Evolutionary conservation across 2,797 vertebrate species (phyloP).

Genomic region (Sebastiscus albofasciatus): DNA sequence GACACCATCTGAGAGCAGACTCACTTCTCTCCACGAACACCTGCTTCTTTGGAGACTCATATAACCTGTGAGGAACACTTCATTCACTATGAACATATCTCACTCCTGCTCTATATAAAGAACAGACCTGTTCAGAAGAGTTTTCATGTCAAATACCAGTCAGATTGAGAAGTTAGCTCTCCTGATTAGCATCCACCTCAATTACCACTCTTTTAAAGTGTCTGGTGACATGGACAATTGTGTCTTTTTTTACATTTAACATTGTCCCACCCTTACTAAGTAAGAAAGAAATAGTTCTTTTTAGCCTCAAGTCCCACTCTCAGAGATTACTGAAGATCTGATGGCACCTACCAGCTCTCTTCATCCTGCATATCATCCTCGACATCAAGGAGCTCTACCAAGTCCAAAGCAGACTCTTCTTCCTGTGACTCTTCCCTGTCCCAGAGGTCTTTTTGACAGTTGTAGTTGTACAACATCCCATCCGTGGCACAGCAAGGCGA

Average conservation of each 20-base stretch:
- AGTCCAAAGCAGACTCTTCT: constrained; percentile 67
- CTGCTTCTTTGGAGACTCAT: constrained; percentile 70
- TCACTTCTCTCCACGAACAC: constrained; percentile 56
- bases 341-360: constrained; percentile 73
- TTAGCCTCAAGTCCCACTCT: background rate
- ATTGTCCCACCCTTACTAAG: background rate
- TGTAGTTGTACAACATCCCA: constrained; percentile 11
- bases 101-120: background rate
- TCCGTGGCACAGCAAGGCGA: background rate
- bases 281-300: background rate
- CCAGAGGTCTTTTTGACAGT: constrained; percentile 36
- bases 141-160: background rate
- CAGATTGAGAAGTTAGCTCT: background rate
- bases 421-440: constrained; percentile 34
- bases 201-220: background rate
- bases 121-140: background rate
- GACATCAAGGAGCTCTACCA: constrained; percentile 71
- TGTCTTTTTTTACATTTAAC: background rate
- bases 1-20: constrained; percentile 84
- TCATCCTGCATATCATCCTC: constrained; percentile 60
- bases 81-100: background rate
- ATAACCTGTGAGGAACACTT: constrained; percentile 63
- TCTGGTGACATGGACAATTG: background rate
- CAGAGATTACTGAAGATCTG: background rate
- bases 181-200: background rate